These are phyloP conservation scores for Bhutanitis thaidina DNA, from an alignment of 2,888 invertebrate genomes.

Conservation along the genomic window DNA sequence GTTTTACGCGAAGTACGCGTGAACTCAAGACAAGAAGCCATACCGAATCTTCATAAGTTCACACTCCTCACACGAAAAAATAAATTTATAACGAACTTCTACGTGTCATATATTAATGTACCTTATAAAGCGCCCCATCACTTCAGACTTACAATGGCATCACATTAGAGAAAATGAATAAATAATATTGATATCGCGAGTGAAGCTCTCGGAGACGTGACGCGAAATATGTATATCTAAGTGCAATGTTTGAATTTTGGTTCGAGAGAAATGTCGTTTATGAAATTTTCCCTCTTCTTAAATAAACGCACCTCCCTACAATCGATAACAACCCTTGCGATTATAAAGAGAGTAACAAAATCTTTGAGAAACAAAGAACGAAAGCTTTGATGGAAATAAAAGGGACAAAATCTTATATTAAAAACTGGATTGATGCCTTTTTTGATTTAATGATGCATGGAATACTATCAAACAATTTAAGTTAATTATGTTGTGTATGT, in stretches of 20 bases:
- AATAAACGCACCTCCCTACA: neutral
- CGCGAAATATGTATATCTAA: slow-evolving; percentile 5
- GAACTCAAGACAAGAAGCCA: slow-evolving; percentile 1
- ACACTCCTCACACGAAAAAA: neutral
- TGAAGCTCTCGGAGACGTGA: slow-evolving; percentile 13
- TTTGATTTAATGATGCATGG: no score
- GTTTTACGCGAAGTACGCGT: neutral
- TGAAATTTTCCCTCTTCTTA: neutral
- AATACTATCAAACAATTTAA: no score
- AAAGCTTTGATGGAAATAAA: neutral
- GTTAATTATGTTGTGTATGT: no score
- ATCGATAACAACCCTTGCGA: neutral
- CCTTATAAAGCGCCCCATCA: slow-evolving; percentile 34
- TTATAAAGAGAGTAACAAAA: neutral
- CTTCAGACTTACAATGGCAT: slow-evolving; percentile 22
- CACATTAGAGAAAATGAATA: slow-evolving; percentile 39
- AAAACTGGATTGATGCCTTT: no score
- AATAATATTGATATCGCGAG: slow-evolving; percentile 35
- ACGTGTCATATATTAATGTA: slow-evolving; percentile 46
- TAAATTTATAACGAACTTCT: slow-evolving; percentile 21
- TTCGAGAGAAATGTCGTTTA: slow-evolving; percentile 9
- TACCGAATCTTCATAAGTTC: neutral
- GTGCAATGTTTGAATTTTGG: slow-evolving; percentile 1
- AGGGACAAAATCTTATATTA: neutral
- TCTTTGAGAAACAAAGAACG: neutral